Conservation (phyloP, 2,113 vertebrate genomes). For the Atherinomorus stipes region DNA sequence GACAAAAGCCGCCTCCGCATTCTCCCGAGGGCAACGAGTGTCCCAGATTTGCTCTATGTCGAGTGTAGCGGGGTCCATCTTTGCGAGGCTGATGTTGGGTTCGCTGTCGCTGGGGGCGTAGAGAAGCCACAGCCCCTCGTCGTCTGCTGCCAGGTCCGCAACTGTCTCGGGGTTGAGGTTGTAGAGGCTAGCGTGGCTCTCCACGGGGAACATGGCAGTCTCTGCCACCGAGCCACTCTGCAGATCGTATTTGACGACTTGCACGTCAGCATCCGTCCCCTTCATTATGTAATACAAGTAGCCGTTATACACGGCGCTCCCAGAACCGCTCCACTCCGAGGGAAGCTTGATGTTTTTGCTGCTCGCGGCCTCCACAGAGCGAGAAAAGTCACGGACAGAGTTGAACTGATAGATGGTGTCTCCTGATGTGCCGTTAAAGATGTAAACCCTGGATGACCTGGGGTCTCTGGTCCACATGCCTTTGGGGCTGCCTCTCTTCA, state of each 20-base stretch:
- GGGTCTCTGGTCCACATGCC: slow-evolving; percentile 95
- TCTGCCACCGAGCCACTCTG: slow-evolving; percentile 87
- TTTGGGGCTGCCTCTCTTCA: slow-evolving; percentile 89
- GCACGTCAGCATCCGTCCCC: slow-evolving; percentile 78
- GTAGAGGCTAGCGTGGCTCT: slow-evolving; percentile 87
- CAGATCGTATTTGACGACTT: slow-evolving; percentile 93
- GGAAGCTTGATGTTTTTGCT: slow-evolving; percentile 87
- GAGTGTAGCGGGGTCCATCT: slow-evolving; percentile 90
- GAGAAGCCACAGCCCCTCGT: slow-evolving; percentile 94
- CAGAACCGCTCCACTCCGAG: slow-evolving; percentile 88
- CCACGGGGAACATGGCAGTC: slow-evolving; percentile 89
- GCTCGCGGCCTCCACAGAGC: slow-evolving; percentile 81
- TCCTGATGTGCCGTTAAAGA: slow-evolving; percentile 89
- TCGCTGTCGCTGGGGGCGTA: slow-evolving; percentile 88
- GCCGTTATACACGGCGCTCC: slow-evolving; percentile 88
- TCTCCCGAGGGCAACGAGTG: slow-evolving; percentile 91
- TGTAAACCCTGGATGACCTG: slow-evolving; percentile 88
- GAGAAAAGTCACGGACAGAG: slow-evolving; percentile 88
- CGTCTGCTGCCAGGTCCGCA: slow-evolving; percentile 90
- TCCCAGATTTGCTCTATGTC: slow-evolving; percentile 98
- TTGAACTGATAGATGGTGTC: slow-evolving; percentile 88
- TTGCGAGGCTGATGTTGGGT: slow-evolving; percentile 91
- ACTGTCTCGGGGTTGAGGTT: slow-evolving; percentile 88
- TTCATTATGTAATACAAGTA: slow-evolving; percentile 89
- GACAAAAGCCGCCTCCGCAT: slow-evolving; percentile 93